phyloP scores from a whole-genome alignment of 2,113 vertebrate species.

The Eulemur macaco region DNA sequence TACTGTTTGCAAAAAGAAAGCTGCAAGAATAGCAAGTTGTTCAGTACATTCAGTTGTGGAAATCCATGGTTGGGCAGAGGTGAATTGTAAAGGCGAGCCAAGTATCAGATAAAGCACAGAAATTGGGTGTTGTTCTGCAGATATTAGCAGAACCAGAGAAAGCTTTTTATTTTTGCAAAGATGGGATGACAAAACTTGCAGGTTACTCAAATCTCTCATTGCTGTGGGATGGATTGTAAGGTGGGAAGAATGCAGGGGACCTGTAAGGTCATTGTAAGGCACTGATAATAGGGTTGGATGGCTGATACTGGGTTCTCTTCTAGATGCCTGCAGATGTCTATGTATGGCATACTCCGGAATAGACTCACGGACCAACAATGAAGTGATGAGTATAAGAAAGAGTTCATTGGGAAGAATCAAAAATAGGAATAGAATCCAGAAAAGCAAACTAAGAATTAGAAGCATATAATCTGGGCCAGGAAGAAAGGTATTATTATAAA shows the following conservation, averaged over 20 bases:
- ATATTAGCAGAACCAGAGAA: not conserved
- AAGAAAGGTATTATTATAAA: not conserved
- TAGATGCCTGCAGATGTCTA: not conserved
- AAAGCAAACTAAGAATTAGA: not conserved
- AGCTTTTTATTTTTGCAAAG: not conserved
- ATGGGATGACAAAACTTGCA: not conserved
- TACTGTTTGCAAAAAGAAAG: not conserved
- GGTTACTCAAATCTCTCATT: not conserved
- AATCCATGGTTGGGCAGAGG: not conserved
- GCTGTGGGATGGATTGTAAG: not conserved
- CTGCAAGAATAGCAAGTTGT: not conserved
- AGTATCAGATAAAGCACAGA: not conserved
- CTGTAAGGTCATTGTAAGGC: not conserved
- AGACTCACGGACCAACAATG: not conserved
- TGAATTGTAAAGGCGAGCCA: not conserved
- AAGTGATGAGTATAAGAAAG: not conserved
- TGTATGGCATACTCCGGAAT: not conserved
- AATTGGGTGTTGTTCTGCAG: not conserved
- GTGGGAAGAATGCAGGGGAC: not conserved
- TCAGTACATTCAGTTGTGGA: not conserved
- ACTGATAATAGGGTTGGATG: not conserved
- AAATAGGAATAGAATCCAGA: not conserved
- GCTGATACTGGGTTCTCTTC: not conserved
- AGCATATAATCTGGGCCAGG: not conserved
- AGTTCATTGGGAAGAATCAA: not conserved